Evolutionary conservation across 2,113 vertebrate species (phyloP).

Genomic region (Columba livia): DNA sequence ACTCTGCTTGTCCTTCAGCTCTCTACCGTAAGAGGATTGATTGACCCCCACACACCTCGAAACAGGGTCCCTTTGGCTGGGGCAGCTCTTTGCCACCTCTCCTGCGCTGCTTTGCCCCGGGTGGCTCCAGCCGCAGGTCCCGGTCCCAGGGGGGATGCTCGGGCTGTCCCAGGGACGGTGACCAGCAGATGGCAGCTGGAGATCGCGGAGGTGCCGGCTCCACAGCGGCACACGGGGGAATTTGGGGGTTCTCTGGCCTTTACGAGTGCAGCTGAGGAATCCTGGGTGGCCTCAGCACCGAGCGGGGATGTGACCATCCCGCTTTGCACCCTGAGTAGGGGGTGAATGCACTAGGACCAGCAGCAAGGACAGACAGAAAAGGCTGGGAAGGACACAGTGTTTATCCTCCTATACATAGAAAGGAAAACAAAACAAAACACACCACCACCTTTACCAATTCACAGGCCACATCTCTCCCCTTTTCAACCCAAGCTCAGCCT

Average conservation of each 20-base stretch:
- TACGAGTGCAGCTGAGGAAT: not conserved
- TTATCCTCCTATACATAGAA: fast-evolving
- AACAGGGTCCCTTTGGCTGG: fast-evolving
- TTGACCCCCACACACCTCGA: fast-evolving
- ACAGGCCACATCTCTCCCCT: not conserved
- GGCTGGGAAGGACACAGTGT: fast-evolving
- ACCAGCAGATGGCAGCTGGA: constrained; percentile 70
- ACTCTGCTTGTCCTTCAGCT: not conserved
- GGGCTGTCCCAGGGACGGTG: fast-evolving
- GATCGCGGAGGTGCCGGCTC: not conserved
- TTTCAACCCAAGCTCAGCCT: not conserved
- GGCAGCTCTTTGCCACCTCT: not conserved
- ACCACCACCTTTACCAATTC: not conserved
- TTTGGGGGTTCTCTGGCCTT: fast-evolving
- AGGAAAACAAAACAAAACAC: too few species aligned
- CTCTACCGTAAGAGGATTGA: fast-evolving
- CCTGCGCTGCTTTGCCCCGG: fast-evolving
- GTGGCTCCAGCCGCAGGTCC: not conserved
- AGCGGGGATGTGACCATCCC: fast-evolving
- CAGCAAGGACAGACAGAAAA: not conserved
- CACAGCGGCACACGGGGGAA: fast-evolving
- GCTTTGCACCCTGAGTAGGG: fast-evolving
- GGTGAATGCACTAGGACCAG: too few species aligned
- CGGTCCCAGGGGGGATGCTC: not conserved
- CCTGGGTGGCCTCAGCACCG: not conserved